phyloP scores from a whole-genome alignment of 2,888 invertebrate species.

The Myopa tessellatipennis region DNA sequence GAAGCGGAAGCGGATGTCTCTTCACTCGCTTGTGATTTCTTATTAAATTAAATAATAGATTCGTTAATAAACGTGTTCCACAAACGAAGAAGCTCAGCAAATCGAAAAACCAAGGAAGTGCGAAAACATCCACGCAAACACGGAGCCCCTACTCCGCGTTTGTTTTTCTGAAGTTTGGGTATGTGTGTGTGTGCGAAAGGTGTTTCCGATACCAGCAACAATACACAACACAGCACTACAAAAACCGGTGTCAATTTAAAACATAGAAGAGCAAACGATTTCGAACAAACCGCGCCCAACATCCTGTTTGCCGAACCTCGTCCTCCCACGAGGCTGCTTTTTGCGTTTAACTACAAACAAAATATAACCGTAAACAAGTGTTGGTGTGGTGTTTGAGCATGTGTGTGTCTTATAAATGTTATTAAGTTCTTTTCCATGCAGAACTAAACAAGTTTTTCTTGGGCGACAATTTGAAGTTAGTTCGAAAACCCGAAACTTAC shows the following conservation, averaged over 20 bases:
- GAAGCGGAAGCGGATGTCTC: background rate
- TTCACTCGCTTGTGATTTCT: background rate
- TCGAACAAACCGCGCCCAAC: conserved; percentile 17
- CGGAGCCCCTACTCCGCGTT: too few species aligned
- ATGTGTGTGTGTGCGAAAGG: background rate
- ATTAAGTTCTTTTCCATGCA: background rate
- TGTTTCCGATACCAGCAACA: background rate
- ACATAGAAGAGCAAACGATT: conserved; percentile 9
- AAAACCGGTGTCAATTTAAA: conserved; percentile 2
- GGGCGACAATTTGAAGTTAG: conserved; percentile 22
- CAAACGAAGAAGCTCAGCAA: background rate
- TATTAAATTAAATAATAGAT: conserved; percentile 20
- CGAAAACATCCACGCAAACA: background rate
- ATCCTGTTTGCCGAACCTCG: background rate
- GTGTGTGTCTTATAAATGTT: background rate
- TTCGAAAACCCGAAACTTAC: conserved; percentile 6
- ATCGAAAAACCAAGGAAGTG: background rate
- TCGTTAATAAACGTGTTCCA: conserved; percentile 33
- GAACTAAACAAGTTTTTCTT: conserved; percentile 8
- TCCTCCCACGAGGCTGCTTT: too few species aligned
- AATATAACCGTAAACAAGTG: conserved; percentile 1
- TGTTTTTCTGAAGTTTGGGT: background rate
- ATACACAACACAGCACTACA: background rate
- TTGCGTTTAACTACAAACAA: conserved; percentile 1
- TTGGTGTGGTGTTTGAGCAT: background rate